Base-by-base conservation (phyloP, 2,888 invertebrate species). In the Perithous albicinctus region DNA sequence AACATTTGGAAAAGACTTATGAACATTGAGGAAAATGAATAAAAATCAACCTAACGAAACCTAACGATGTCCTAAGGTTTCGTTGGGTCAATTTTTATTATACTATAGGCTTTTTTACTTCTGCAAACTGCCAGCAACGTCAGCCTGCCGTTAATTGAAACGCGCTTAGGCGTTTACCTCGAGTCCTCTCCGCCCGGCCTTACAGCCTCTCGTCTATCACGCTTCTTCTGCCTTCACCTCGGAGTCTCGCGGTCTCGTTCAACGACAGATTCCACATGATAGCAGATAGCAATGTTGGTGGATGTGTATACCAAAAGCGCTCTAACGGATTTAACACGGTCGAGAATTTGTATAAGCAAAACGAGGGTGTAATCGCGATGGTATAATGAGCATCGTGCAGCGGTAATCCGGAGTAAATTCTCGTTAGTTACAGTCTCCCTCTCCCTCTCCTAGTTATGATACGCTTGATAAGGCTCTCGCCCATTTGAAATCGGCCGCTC, bases 61-160 rank as follows among this genome's bases (percentile, higher is more conserved):
- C n/a, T n/a, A n/a, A n/a, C n/a, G n/a, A n/a, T n/a, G n/a, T n/a
- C n/a, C n/a, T n/a, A n/a, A n/a, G n/a, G n/a, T n/a, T n/a, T n/a
- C n/a, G n/a, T n/a, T n/a, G n/a, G n/a, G n/a, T n/a, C n/a, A n/a
- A n/a, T n/a, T n/a, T n/a, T n/a, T n/a, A n/a, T n/a, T n/a, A n/a
- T n/a, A n/a, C n/a, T n/a, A n/a, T n/a, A n/a, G n/a, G n/a, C n/a
- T n/a, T n/a, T n/a, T n/a, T n/a, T n/a, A n/a, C n/a, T n/a, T n/a
- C n/a, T n/a, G n/a, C n/a, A n/a, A n/a, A 54, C 35, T 23, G 12
- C 18, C 35, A 32, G 67, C 38, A 4, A 15, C 70, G n/a, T 10
- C 80, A 73, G 80, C 61, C 59, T 76, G 77, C 72, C 80, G 80
- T 80, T 80, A 80, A 80, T 80, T 80, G 80, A 77, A 80, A 77